Conservation (phyloP, 2,113 vertebrate genomes). For the Anas platyrhynchos region DNA sequence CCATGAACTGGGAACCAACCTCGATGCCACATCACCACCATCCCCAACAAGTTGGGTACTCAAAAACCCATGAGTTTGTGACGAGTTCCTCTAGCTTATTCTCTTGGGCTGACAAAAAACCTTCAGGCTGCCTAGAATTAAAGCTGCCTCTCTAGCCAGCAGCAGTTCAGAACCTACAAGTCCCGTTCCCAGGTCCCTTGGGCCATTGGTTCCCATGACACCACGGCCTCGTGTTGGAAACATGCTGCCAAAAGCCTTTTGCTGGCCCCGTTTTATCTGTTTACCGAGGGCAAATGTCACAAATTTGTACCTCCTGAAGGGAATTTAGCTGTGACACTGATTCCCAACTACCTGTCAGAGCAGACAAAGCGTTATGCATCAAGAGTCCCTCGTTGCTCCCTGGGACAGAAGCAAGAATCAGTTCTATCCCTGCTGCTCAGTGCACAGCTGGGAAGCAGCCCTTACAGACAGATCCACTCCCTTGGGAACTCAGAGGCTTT, state of each 20-base stretch:
- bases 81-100: background rate
- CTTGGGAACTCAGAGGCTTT: background rate
- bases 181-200: background rate
- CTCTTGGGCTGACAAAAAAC: background rate
- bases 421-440: background rate
- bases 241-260: background rate
- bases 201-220: slow-evolving; percentile 3
- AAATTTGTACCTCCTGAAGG: background rate
- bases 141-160: background rate
- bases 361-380: background rate
- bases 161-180: background rate
- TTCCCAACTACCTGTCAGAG: background rate
- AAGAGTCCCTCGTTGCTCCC: background rate
- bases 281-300: background rate
- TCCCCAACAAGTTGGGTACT: background rate
- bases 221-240: background rate
- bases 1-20: background rate
- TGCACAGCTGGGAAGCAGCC: background rate
- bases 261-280: background rate
- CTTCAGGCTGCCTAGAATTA: background rate
- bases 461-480: background rate
- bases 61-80: background rate
- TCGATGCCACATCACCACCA: rapidly evolving
- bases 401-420: background rate
- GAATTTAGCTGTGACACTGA: background rate